phyloP scores from a whole-genome alignment of 2,113 vertebrate species.

The Pleuronectes platessa region DNA sequence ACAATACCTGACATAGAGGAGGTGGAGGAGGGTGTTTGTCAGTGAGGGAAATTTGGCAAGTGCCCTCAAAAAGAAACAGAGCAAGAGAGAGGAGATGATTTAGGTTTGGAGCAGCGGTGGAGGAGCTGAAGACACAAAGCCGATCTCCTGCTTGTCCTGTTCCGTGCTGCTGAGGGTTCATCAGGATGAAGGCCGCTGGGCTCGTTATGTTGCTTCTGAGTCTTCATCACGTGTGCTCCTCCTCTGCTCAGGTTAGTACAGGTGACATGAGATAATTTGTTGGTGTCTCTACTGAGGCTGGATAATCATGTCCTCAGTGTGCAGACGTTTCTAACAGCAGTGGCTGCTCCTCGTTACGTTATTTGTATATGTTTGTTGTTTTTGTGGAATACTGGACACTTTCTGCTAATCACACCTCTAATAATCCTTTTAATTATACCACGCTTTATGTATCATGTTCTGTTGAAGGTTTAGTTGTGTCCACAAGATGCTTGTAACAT shows the following conservation, averaged over 20 bases:
- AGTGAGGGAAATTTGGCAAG: constrained; percentile 65
- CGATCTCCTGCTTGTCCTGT: background rate
- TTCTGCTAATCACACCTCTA: background rate
- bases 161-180: background rate
- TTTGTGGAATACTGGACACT: background rate
- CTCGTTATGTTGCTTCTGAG: constrained; percentile 25
- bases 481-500: background rate
- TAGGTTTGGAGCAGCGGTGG: constrained; percentile 8
- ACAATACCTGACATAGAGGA: constrained; percentile 27
- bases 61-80: constrained; percentile 51
- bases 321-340: too few relatives aligned
- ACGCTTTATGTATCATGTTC: too few relatives aligned
- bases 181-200: constrained; percentile 38
- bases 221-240: constrained; percentile 35
- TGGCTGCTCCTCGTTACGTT: background rate
- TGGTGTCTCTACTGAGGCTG: background rate
- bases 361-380: too few relatives aligned
- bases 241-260: constrained; percentile 68
- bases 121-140: constrained; percentile 8
- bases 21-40: constrained; percentile 11
- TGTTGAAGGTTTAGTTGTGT: background rate
- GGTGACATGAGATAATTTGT: background rate
- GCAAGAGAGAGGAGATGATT: constrained; percentile 26
- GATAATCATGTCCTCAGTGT: too few relatives aligned
- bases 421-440: background rate